Conservation (phyloP, 2,888 invertebrate species). For the Ceramica pisi region DNA sequence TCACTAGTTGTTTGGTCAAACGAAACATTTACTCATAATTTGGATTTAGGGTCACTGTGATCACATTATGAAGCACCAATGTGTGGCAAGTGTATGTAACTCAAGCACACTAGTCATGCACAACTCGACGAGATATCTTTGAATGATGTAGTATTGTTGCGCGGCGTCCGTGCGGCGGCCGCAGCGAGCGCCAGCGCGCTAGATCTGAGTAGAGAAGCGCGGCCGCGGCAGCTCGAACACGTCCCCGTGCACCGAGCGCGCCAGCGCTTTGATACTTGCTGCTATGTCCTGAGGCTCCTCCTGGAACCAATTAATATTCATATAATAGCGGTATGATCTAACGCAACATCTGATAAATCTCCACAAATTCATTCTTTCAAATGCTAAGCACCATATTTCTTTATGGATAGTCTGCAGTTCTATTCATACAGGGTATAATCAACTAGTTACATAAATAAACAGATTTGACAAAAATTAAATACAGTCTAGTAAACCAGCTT, state of each 20-base stretch:
- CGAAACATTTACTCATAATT: slow-evolving; percentile 58
- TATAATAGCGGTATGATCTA: not conserved
- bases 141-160: slow-evolving; percentile 59
- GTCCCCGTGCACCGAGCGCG: slow-evolving; percentile 97
- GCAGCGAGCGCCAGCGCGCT: slow-evolving; percentile 74
- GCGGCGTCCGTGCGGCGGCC: slow-evolving; percentile 54
- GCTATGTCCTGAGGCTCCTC: slow-evolving; percentile 95
- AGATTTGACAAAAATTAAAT: not conserved
- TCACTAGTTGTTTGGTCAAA: slow-evolving; percentile 54
- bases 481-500: not conserved
- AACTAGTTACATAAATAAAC: not conserved
- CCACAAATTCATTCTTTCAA: not conserved
- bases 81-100: slow-evolving; percentile 72
- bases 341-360: not conserved
- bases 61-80: slow-evolving; percentile 85
- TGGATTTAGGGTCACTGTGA: slow-evolving; percentile 82
- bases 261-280: slow-evolving; percentile 97
- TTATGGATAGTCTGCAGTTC: not conserved
- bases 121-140: slow-evolving; percentile 74
- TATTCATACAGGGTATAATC: not conserved
- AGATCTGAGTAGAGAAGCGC: slow-evolving; percentile 96
- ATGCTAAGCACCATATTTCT: not conserved
- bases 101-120: slow-evolving; percentile 72
- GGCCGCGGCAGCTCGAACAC: slow-evolving; percentile 97
- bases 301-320: slow-evolving; percentile 68